Evolutionary conservation across 2,113 vertebrate genomes (phyloP), one percentile per base, ranked within the genome.

Genomic region (Aspidoscelis tigris): DNA sequence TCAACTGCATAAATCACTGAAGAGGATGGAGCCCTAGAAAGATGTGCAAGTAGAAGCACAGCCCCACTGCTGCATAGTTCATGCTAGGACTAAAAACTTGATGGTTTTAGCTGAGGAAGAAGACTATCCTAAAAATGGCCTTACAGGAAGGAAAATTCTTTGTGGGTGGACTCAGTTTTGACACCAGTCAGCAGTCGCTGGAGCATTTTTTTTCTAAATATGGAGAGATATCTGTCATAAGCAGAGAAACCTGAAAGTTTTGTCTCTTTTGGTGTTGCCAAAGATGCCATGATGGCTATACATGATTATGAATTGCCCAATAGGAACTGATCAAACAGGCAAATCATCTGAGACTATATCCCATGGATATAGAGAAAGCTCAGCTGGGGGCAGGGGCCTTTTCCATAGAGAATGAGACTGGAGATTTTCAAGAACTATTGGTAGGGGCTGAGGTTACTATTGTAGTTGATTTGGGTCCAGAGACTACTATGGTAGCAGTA

Each of bases 111-210:
- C 5, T 5, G 8, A 50, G 47, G 5, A 50, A 50, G 47, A 50
- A 50, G 8, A 50, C 5, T 50, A 50, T 50, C 8, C 8, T 9
- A 83, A 50, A 83, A 84, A 99, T 99, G 98, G 95, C 96, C 58
- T 97, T 97, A 44, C 98, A 99, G 69, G 98, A 99, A 84, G 99
- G 98, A 2, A 99, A 99, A 50, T 95, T 99, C 33, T 99, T 99
- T 87, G 95, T 99, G 5, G 99, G 98, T 0, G 98, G 99, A 1
- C 95, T 99, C 84, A 99, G 97, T 91, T 99, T 99, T 85, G 98
- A 99, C 58, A 99, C 98, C 50, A 98, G 97, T 2, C 98, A 99
- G 66, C 97, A 99, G 50, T 97, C 97, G 0, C 92, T 99, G 90
- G 97, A 97, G 20, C 96, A 97, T 20, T 98, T 99, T 7, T 99